Conservation (phyloP, 2,797 vertebrate species). For the Ctenopoma multispine region DNA sequence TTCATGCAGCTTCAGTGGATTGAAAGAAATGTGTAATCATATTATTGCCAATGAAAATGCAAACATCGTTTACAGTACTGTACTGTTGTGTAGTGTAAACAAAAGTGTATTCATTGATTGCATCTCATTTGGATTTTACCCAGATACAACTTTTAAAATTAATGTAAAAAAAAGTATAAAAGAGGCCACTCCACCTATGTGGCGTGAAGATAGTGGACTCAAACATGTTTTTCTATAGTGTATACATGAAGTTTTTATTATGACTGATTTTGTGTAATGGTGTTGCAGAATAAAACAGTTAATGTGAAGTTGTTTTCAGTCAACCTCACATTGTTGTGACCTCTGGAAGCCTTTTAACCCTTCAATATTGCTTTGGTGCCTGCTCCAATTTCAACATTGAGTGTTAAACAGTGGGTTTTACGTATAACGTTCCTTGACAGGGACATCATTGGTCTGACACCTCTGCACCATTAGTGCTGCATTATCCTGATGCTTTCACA, state of each 20-base stretch:
- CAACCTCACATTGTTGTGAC: slow-evolving; percentile 27
- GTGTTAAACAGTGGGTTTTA: slow-evolving; percentile 30
- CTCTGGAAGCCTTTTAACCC: slow-evolving; percentile 25
- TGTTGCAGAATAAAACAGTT: neutral
- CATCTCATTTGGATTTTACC: neutral
- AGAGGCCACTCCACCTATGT: no score
- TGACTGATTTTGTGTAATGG: neutral
- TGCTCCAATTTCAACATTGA: slow-evolving; percentile 44
- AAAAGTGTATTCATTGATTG: neutral
- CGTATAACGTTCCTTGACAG: slow-evolving; percentile 49
- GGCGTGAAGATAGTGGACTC: no score
- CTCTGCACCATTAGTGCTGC: slow-evolving; percentile 67
- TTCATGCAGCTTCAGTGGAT: no score
- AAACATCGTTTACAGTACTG: neutral
- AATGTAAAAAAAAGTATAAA: no score
- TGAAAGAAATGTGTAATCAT: neutral
- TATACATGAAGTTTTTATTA: no score
- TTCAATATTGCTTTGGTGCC: slow-evolving; percentile 19
- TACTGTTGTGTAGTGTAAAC: neutral
- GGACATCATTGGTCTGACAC: slow-evolving; percentile 55
- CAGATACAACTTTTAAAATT: neutral
- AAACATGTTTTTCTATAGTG: neutral
- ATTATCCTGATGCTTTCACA: slow-evolving; percentile 65
- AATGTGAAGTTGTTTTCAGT: slow-evolving; percentile 2
- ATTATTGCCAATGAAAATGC: no score